phyloP scores from a whole-genome alignment of 2,888 invertebrate species.

The Drosophila ezoana region DNA sequence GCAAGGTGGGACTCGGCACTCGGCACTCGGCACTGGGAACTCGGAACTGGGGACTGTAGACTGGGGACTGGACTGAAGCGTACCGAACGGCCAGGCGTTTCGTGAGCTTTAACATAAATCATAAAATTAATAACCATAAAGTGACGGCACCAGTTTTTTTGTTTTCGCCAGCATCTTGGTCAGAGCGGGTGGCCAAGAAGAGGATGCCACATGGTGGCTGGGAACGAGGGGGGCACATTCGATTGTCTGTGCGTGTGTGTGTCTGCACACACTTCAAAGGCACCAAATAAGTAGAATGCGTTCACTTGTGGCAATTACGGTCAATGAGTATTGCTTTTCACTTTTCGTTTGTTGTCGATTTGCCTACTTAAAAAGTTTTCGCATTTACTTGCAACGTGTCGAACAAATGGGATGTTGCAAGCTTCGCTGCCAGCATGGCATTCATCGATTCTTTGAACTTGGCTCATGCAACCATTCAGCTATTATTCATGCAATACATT shows the following conservation, averaged over 20 bases:
- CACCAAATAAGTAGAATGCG: conserved; percentile 28
- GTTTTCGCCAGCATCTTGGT: conserved; percentile 55
- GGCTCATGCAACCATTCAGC: conserved; percentile 45
- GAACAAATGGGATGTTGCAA: conserved; percentile 26
- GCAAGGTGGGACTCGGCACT: conserved; percentile 27
- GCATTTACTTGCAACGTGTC: conserved; percentile 17
- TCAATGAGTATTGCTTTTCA: conserved; percentile 40
- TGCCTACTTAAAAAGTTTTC: conserved; percentile 41
- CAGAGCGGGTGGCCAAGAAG: conserved; percentile 55
- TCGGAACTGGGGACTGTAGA: background rate
- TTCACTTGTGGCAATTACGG: conserved; percentile 34
- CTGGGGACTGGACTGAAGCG: background rate
- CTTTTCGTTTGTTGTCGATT: conserved; percentile 53
- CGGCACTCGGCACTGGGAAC: background rate
- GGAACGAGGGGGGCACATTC: background rate
- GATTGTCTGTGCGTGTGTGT: conserved; percentile 9
- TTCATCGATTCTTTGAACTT: conserved; percentile 51
- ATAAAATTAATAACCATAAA: conserved; percentile 85
- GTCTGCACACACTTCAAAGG: conserved; percentile 48
- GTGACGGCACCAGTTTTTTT: conserved; percentile 80
- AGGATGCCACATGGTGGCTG: conserved; percentile 20
- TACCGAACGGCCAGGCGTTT: conserved; percentile 54
- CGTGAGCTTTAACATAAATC: conserved; percentile 84
- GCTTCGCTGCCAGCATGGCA: conserved; percentile 39
- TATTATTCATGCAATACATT: conserved; percentile 8